phyloP scores from a whole-genome alignment of 2,113 vertebrate genomes.

The Gymnocephalus cernua region DNA sequence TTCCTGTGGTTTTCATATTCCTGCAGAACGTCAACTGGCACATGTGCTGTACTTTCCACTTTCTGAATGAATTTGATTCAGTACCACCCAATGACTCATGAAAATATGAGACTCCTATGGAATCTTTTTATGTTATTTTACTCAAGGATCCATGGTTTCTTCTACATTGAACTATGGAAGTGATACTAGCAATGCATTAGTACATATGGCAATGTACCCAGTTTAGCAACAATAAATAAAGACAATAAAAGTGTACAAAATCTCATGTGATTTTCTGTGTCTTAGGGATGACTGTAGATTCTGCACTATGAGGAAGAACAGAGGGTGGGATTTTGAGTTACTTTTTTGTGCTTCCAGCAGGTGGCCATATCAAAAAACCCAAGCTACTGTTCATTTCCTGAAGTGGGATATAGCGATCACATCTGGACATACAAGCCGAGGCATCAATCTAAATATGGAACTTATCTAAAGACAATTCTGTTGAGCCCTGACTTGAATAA shows the following conservation, averaged over 20 bases:
- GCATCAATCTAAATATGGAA: slow-evolving; percentile 54
- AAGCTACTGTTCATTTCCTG: slow-evolving; percentile 68
- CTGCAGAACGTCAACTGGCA: slow-evolving; percentile 9
- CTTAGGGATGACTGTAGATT: not conserved
- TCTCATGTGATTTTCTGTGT: not conserved
- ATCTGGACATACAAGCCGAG: slow-evolving; percentile 53
- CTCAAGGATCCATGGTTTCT: not conserved
- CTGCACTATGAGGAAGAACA: not conserved
- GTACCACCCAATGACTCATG: slow-evolving; percentile 46
- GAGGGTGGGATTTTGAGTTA: not conserved
- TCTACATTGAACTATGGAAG: not conserved
- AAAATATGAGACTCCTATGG: slow-evolving; percentile 24
- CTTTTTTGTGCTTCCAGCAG: slow-evolving; percentile 42
- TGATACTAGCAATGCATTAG: no score
- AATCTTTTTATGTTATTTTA: slow-evolving; percentile 1
- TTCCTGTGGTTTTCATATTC: slow-evolving; percentile 41
- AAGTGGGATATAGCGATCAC: slow-evolving; percentile 26
- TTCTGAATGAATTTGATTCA: slow-evolving; percentile 39
- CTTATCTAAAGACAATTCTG: slow-evolving; percentile 40
- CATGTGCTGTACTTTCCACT: slow-evolving; percentile 57
- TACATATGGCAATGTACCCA: no score
- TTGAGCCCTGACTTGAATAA: slow-evolving; percentile 34
- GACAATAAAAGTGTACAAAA: not conserved
- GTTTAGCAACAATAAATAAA: not conserved
- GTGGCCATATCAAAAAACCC: slow-evolving; percentile 39